These are phyloP conservation scores for Enhydra lutris DNA, from an alignment of 2,113 vertebrate genomes.

Conservation along the genomic window DNA sequence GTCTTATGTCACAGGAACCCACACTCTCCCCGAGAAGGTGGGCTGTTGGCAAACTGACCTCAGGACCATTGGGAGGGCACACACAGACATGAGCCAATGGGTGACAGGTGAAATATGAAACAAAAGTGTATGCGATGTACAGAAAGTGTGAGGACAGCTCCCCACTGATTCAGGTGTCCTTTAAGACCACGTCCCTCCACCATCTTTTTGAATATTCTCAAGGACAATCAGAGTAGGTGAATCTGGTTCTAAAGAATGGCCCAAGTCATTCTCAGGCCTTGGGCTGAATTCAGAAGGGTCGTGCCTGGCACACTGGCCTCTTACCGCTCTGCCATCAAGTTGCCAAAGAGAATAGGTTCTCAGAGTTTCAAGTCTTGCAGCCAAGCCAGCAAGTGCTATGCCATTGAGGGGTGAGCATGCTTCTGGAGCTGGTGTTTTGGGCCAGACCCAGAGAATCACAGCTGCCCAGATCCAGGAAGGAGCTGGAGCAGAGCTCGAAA, in stretches of 20 bases:
- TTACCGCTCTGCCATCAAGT: neutral
- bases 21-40: accelerated
- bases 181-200: accelerated
- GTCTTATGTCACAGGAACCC: neutral
- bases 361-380: neutral
- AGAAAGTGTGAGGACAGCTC: neutral
- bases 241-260: neutral
- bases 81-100: accelerated
- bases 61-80: too few relatives aligned
- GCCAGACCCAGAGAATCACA: neutral
- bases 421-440: too few relatives aligned
- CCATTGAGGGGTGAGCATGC: accelerated
- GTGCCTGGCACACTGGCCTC: neutral
- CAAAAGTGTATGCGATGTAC: accelerated
- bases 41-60: neutral
- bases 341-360: neutral
- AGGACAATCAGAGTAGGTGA: neutral
- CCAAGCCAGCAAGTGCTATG: neutral
- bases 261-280: neutral
- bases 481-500: neutral
- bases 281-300: neutral
- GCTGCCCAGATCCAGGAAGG: neutral
- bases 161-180: neutral
- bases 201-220: neutral
- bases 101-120: neutral